Conservation (phyloP, 2,888 invertebrate species). For the Apotomis turbidana region DNA sequence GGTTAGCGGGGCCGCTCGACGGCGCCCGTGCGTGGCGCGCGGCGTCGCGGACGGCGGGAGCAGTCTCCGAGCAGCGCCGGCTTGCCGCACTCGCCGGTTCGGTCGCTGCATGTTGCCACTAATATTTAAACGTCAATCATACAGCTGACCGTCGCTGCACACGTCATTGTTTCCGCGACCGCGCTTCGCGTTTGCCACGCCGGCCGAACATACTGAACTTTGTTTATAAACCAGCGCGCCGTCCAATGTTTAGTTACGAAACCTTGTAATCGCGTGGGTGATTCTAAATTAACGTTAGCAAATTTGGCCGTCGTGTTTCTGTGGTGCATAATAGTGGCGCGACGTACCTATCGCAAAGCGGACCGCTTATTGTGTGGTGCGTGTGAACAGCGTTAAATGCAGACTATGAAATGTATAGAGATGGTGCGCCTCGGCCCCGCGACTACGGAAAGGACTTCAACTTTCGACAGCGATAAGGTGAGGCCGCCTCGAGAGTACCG, state of each 20-base stretch:
- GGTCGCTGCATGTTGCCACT: slow-evolving; percentile 45
- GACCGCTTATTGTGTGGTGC: slow-evolving; percentile 40
- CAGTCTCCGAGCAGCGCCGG: slow-evolving; percentile 65
- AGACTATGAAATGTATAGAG: slow-evolving; percentile 79
- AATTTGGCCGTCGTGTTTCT: slow-evolving; percentile 63
- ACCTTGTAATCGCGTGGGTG: slow-evolving; percentile 74
- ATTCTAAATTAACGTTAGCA: slow-evolving; percentile 70
- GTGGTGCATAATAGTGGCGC: slow-evolving; percentile 54
- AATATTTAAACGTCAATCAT: slow-evolving; percentile 48
- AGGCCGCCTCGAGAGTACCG: slow-evolving; percentile 55
- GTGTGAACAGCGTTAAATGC: slow-evolving; percentile 59
- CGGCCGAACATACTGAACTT: slow-evolving; percentile 56
- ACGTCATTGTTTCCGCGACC: slow-evolving; percentile 45
- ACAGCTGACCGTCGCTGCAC: slow-evolving; percentile 50
- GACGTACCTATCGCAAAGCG: slow-evolving; percentile 28
- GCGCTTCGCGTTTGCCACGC: slow-evolving; percentile 59
- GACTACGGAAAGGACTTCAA: slow-evolving; percentile 63
- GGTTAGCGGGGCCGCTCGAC: slow-evolving; percentile 55
- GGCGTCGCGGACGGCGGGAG: slow-evolving; percentile 56
- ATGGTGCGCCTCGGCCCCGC: slow-evolving; percentile 75
- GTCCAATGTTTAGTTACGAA: slow-evolving; percentile 67
- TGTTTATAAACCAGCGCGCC: slow-evolving; percentile 72
- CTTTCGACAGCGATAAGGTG: slow-evolving; percentile 75
- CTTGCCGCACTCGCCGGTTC: slow-evolving; percentile 55
- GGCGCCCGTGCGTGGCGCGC: slow-evolving; percentile 48